A percentile compares a stretch with the other conserved stretches of the same genome.
Evolutionary conservation across 2,797 vertebrate genomes (phyloP).

Genomic region (Dallia pectoralis): DNA sequence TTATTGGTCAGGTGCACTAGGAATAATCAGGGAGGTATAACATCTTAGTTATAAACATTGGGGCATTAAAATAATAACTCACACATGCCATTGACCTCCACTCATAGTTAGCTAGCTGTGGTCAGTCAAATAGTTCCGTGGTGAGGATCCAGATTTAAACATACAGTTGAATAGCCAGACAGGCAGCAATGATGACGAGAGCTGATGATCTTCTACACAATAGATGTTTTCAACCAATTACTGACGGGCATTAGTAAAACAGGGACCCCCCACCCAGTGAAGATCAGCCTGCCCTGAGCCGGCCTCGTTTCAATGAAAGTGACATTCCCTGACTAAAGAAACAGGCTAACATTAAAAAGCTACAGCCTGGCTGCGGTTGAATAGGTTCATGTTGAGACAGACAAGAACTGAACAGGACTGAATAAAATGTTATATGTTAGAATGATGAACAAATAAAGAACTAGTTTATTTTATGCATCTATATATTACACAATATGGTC

Average conservation of each 20-base stretch:
- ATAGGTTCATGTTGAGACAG: background rate
- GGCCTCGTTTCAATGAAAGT: background rate
- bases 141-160: no score
- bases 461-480: background rate
- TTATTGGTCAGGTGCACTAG: no score
- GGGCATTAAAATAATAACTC: no score
- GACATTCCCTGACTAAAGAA: background rate
- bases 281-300: conserved; percentile 30
- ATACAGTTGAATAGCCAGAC: background rate
- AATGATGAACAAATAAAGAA: no score
- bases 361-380: background rate
- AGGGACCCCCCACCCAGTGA: conserved; percentile 45
- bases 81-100: no score
- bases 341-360: background rate
- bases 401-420: background rate
- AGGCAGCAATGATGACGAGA: conserved; percentile 39
- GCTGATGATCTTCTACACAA: conserved; percentile 57
- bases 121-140: no score
- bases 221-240: conserved; percentile 65
- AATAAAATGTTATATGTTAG: no score
- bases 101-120: no score
- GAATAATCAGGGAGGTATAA: no score
- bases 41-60: no score
- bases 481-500: background rate
- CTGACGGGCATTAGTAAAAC: conserved; percentile 61